These are phyloP conservation scores for Tetramorium parvispinum DNA, from an alignment of 1,140 invertebrate genomes.

Conservation along the genomic window DNA sequence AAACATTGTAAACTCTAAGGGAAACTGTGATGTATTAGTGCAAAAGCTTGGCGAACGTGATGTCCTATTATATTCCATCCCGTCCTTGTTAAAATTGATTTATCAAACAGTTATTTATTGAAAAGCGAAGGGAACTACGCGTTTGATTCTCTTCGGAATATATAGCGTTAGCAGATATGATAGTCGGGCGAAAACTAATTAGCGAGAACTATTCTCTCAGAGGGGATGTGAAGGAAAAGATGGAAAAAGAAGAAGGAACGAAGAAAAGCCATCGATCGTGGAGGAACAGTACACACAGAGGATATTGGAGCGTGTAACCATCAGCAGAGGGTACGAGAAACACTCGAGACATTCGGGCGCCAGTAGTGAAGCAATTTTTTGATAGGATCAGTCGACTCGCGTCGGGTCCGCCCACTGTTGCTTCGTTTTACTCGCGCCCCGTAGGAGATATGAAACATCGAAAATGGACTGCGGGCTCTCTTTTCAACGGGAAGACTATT, in stretches of 20 bases:
- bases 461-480: conserved; percentile 66
- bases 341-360: conserved; percentile 73
- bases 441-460: conserved; percentile 65
- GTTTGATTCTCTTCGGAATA: background rate
- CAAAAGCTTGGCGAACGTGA: background rate
- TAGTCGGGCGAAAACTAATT: conserved; percentile 35
- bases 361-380: conserved; percentile 80
- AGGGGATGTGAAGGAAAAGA: background rate
- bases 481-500: conserved; percentile 57
- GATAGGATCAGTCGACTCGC: conserved; percentile 76
- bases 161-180: conserved; percentile 9
- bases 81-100: background rate
- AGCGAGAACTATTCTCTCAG: conserved; percentile 8
- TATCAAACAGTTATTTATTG: conserved; percentile 1
- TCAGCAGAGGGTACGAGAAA: conserved; percentile 4
- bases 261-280: conserved; percentile 43
- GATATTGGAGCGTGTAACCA: conserved; percentile 63
- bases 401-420: conserved; percentile 66
- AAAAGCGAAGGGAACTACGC: background rate
- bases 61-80: background rate
- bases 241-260: background rate
- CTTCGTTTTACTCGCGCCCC: conserved; percentile 63
- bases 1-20: background rate
- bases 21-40: background rate
- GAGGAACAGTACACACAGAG: conserved; percentile 31